Evolutionary conservation across 1,140 invertebrate genomes (phyloP).

Genomic region (Sinonovacula constricta): DNA sequence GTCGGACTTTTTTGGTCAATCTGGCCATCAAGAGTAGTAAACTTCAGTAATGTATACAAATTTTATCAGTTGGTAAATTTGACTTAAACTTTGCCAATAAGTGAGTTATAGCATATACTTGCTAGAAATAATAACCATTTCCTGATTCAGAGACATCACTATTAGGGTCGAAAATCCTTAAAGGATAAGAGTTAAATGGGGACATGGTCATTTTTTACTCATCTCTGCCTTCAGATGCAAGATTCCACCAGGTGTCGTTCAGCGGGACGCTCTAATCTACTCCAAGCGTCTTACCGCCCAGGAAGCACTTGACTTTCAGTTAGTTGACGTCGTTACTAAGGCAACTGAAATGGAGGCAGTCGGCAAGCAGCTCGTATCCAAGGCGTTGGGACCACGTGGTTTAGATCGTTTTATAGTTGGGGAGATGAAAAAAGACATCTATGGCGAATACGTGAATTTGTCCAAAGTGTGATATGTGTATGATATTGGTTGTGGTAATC

Average conservation of each 20-base stretch:
- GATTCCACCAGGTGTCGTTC: slow-evolving; percentile 15
- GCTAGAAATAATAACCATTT: too few species aligned
- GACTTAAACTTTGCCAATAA: too few species aligned
- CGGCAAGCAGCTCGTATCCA: neutral
- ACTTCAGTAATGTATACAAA: too few species aligned
- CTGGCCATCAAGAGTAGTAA: too few species aligned
- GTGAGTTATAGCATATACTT: too few species aligned
- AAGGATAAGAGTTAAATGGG: too few species aligned
- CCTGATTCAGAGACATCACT: too few species aligned
- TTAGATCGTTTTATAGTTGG: neutral
- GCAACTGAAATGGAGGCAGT: neutral
- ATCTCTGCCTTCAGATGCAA: slow-evolving; percentile 3
- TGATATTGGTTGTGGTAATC: too few species aligned
- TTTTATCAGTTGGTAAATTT: too few species aligned
- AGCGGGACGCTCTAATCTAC: slow-evolving; percentile 29
- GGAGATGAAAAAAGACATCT: neutral
- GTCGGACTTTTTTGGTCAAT: too few species aligned
- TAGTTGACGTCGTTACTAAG: neutral
- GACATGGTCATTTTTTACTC: too few species aligned
- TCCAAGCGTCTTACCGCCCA: slow-evolving; percentile 18
- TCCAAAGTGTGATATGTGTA: neutral
- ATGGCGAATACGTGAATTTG: neutral
- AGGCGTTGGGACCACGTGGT: neutral
- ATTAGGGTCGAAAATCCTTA: too few species aligned
- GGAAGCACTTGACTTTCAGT: neutral